These are phyloP conservation scores for Trachelus troglodyta DNA, from an alignment of 2,888 invertebrate species.

Conservation along the genomic window DNA sequence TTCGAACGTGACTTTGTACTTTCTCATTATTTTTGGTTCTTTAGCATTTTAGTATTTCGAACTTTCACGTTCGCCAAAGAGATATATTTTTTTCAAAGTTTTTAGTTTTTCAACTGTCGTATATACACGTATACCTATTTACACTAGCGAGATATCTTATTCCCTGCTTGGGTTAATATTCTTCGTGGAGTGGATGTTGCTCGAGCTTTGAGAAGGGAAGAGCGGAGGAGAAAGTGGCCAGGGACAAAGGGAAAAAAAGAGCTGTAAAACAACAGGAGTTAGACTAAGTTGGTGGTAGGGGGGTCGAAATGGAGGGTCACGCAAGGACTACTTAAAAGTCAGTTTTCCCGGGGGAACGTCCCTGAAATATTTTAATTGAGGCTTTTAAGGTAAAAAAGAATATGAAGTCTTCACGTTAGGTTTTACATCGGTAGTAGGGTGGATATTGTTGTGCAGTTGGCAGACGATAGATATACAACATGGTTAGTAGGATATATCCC, in stretches of 20 bases:
- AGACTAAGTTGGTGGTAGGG: no score
- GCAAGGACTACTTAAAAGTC: no score
- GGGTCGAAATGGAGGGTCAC: no score
- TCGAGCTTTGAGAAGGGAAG: background rate
- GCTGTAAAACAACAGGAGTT: conserved; percentile 2
- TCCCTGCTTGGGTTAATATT: background rate
- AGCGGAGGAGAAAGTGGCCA: background rate
- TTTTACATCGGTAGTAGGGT: background rate
- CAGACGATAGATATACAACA: background rate
- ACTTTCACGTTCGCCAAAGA: background rate
- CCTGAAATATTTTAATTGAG: background rate
- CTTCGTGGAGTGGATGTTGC: background rate
- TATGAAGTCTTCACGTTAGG: background rate
- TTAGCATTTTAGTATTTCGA: no score
- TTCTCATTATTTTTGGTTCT: no score
- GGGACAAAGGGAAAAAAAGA: background rate
- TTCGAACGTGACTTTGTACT: no score
- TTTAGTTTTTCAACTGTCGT: no score
- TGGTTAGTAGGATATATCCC: background rate
- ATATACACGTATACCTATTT: no score
- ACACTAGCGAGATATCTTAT: no score
- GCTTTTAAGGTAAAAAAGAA: background rate
- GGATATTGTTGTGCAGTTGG: background rate
- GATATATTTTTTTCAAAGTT: background rate
- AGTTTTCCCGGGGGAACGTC: background rate